Conservation (phyloP, 2,888 invertebrate genomes). For the Choreutis nemorana region DNA sequence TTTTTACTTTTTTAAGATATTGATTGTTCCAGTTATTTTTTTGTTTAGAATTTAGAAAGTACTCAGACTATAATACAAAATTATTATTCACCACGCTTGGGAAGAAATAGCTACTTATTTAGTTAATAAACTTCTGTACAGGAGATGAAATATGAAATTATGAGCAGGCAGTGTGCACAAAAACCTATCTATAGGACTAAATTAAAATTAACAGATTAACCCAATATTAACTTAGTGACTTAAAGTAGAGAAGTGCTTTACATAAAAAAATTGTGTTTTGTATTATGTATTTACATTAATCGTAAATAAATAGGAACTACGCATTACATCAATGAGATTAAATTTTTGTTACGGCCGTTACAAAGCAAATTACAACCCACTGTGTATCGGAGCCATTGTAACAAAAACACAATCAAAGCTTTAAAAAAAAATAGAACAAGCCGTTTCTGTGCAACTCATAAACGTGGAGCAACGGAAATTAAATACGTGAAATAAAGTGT, state of each 20-base stretch:
- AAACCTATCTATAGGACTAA: too few relatives aligned
- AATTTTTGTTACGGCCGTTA: constrained; percentile 28
- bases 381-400: constrained; percentile 8
- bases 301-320: constrained; percentile 20
- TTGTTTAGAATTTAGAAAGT: too few relatives aligned
- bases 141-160: too few relatives aligned
- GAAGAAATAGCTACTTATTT: too few relatives aligned
- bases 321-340: constrained; percentile 21
- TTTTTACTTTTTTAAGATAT: too few relatives aligned
- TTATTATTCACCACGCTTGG: too few relatives aligned
- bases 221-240: not conserved
- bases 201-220: not conserved
- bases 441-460: constrained; percentile 54
- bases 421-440: constrained; percentile 36
- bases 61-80: too few relatives aligned
- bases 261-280: constrained; percentile 15
- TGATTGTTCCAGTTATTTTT: too few relatives aligned
- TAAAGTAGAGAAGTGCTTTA: not conserved
- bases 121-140: too few relatives aligned
- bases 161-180: too few relatives aligned
- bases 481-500: not conserved
- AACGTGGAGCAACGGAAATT: constrained; percentile 43
- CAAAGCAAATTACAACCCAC: constrained; percentile 18
- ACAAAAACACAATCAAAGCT: constrained; percentile 32
- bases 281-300: constrained; percentile 16